Evolutionary conservation across 2,113 vertebrate genomes (phyloP), one percentile per base, ranked within the genome.

Genomic region (Epinephelus fuscoguttatus): DNA sequence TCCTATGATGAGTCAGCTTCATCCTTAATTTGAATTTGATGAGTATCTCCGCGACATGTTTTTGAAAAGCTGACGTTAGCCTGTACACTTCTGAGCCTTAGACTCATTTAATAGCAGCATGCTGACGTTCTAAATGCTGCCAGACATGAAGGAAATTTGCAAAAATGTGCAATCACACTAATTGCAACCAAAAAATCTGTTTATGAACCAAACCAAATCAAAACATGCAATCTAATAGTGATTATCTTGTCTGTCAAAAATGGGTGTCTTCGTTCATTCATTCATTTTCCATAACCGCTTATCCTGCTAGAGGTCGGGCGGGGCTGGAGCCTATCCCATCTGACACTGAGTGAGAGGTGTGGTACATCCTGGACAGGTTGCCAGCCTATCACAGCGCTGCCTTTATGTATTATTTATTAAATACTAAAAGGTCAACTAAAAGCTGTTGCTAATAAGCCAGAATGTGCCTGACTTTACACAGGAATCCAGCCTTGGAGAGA

Each of bases 401-500:
- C 33, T 37, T 37, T 60, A 19, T 63, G 55, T 75, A 42, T 62
- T 61, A 85, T 70, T 63, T 60, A 25, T 74, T 7, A 60, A 81
- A 84, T 13, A 76, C 25, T 13, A 64, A 84, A 6, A 77, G 75
- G 82, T 83, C 70, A 80, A 75, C 69, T 68, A 75, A n/a, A 75
- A 84, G 47, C 52, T 53, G 57, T 89, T 59, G 73, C 71, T 75
- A 86, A 81, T 64, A 81, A 77, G 19, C 21, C n/a, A 12, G 57
- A 73, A 71, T 53, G 78, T 78, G 81, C 33, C 59, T 33, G 61
- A 72, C 73, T 89, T 76, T 23, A 53, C 84, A 81, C 70, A 84
- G 75, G 82, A 91, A 87, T 89, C 82, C 80, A 87, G 72, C 82
- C 82, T 90, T 87, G 84, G 84, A 84, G 82, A 25, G 71, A 85